Evolutionary conservation across 1,140 invertebrate genomes (phyloP), one percentile per base, ranked within the genome.

Genomic region (Mylabris phalerata): DNA sequence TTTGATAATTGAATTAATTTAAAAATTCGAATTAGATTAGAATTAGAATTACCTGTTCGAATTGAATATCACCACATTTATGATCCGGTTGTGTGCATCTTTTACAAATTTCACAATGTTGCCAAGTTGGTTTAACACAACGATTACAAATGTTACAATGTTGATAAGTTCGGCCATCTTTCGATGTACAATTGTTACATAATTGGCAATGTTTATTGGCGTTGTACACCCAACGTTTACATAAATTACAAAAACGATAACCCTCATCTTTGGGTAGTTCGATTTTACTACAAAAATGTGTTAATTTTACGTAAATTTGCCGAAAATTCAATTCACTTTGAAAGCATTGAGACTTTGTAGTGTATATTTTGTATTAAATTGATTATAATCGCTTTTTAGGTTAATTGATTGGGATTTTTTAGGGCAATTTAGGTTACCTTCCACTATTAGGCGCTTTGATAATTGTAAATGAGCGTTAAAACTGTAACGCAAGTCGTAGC

Each of bases 121-220:
- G 75, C 81, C 89, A 92, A 13, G 84, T 84, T 2, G 86, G 83
- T 73, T 94, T 93, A 0, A 93, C 90, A 73, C 92, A 94, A 52
- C 80, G 75, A n/a, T 82, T 75, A 71, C 92, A 95, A 13, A 68
- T 57, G 44, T 82, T 69, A 70, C 92, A 95, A 69, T 94, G 92
- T 10, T 73, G 78, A 68, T 93, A 93, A 0, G 79, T 82, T 64
- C 80, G 79, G 0, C 91, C 91, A 77, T 93, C 88, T 73, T 90
- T 91, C 2, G 90, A 90, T 0, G 89, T 85, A 65, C 92, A 94
- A 25, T 70, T 71, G 0, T 79, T 77, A 67, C 92, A 93, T 44
- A 80, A 79, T 6, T 75, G 73, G 63, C 91, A 95, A 73, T 95
- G 92, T 27, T 76, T 77, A 68, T 93, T 93, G 55, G 84, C 84